These are phyloP conservation scores for Gymnoscopelus braueri DNA, from an alignment of 2,797 vertebrate species.

Conservation along the genomic window DNA sequence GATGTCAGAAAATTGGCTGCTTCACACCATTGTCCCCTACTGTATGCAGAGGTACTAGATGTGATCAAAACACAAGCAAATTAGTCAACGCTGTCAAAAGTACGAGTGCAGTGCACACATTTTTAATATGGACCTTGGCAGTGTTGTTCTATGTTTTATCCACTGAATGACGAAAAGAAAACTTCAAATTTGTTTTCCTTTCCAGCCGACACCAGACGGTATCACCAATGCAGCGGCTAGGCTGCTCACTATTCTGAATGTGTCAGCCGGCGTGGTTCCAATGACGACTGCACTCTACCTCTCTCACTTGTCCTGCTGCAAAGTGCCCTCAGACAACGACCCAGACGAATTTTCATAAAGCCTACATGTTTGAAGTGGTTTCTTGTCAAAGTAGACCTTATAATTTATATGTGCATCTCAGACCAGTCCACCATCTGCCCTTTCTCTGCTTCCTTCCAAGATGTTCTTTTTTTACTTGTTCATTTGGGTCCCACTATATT, in stretches of 20 bases:
- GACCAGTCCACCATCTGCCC: not conserved
- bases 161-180: not conserved
- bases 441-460: too few species aligned
- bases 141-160: not conserved
- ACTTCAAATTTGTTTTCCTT: not conserved
- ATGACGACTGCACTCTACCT: conserved; percentile 86
- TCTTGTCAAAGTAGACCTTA: conserved; percentile 1
- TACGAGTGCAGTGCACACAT: too few species aligned
- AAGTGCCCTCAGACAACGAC: conserved; percentile 69
- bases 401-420: conserved; percentile 26
- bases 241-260: conserved; percentile 84
- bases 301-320: conserved; percentile 78
- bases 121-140: not conserved
- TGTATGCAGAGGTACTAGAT: conserved; percentile 87
- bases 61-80: not conserved
- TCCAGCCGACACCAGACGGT: conserved; percentile 83
- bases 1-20: conserved; percentile 81
- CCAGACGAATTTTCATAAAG: conserved; percentile 62
- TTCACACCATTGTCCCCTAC: conserved; percentile 83
- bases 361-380: not conserved
- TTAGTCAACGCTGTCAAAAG: too few species aligned
- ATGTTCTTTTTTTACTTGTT: too few species aligned
- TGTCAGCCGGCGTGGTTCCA: conserved; percentile 85
- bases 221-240: conserved; percentile 78
- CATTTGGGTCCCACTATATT: too few species aligned